Evolutionary conservation across 2,888 invertebrate genomes (phyloP), one percentile per base, ranked within the genome.

Genomic region (Agrotis clavis): DNA sequence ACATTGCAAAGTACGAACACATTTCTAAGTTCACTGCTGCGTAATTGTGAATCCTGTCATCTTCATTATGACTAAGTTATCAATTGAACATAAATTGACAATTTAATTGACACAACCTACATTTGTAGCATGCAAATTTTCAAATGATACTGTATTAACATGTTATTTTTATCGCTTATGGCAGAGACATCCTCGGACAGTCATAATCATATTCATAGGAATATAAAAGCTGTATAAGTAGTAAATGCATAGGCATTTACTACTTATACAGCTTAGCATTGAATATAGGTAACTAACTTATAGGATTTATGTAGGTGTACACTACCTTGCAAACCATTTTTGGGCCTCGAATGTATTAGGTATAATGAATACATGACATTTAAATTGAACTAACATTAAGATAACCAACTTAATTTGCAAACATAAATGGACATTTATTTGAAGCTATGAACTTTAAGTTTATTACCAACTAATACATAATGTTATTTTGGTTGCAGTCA

Each of bases 81-180:
- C 78, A 81, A 88, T 87, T 67, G 73, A 81, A 74, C 82, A 90
- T 91, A 92, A 90, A 90, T 71, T 60, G 69, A 21, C 30, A 60
- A 83, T 68, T 71, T 90, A 86, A 92, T 89, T 81, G 75, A 71
- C 75, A 65, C 81, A 79, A 79, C 84, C 82, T 86, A 77, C 82
- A 77, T 73, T 81, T 86, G 87, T 86, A 85, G 76, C 80, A 91
- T 91, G 89, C 86, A 83, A 91, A 92, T 92, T 86, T 86, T 87
- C 71, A 82, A 48, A 81, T 84, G 79, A 81, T 85, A 86, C 82
- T 90, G 86, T 84, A 89, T 90, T 86, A 90, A 89, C 64, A 84
- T 82, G 82, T 82, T 73, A 70, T 86, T 84, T 90, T 92, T 90
- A 92, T 89, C 79, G 82, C 78, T 74, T 61, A 81, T 79, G 74